phyloP scores from a whole-genome alignment of 2,888 invertebrate species.

The Vanessa cardui region DNA sequence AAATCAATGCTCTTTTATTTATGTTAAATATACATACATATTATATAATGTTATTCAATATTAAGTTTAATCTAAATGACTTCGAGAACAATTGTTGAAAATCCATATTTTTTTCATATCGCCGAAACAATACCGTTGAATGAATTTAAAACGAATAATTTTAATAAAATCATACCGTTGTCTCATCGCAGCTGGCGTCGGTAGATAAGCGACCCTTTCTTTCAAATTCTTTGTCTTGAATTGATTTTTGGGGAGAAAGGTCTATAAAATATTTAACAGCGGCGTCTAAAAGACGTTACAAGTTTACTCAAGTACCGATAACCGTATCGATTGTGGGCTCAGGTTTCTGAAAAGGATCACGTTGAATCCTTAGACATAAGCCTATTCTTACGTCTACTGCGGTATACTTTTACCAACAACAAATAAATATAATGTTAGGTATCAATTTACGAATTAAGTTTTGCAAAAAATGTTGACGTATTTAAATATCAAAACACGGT shows the following conservation, averaged over 20 bases:
- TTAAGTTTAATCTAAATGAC: background rate
- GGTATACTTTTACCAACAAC: background rate
- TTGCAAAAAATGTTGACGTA: too few relatives aligned
- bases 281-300: constrained; percentile 51
- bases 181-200: constrained; percentile 64
- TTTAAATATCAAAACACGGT: too few relatives aligned
- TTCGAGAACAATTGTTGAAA: background rate
- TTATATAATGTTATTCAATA: background rate
- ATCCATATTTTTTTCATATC: background rate
- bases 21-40: too few relatives aligned
- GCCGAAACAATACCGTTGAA: constrained; percentile 18
- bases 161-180: constrained; percentile 51
- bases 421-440: background rate
- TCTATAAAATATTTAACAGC: constrained; percentile 68
- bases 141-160: constrained; percentile 34
- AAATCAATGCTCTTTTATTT: too few relatives aligned
- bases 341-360: constrained; percentile 26
- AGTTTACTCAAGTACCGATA: constrained; percentile 51
- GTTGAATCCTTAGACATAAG: constrained; percentile 26
- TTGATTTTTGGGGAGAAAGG: constrained; percentile 62
- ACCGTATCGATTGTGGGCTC: constrained; percentile 39
- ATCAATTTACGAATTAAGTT: too few relatives aligned
- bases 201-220: constrained; percentile 73
- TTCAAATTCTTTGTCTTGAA: constrained; percentile 67
- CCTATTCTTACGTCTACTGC: constrained; percentile 1